Evolutionary conservation across 2,113 vertebrate species (phyloP).

Genomic region (Petroica traversi): DNA sequence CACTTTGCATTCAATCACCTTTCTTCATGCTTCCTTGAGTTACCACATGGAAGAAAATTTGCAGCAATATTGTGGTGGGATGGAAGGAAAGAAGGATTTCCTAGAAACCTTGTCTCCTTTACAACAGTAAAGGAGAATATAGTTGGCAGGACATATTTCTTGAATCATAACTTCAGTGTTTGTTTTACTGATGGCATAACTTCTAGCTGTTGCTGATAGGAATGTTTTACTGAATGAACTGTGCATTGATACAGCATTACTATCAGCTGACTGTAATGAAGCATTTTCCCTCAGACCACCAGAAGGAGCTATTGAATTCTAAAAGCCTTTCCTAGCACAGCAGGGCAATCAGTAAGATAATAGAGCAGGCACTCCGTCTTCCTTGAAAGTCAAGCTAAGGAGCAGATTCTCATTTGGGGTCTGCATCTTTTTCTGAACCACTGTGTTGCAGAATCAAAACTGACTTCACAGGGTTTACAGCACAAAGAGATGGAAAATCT

Average conservation of each 20-base stretch:
- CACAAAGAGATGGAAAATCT: not conserved
- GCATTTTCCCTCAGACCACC: not conserved
- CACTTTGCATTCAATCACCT: not conserved
- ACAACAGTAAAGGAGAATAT: not conserved
- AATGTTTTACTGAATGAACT: not conserved
- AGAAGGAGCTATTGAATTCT: constrained; percentile 58
- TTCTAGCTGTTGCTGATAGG: not conserved
- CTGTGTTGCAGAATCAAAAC: not conserved
- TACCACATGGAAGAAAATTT: not conserved
- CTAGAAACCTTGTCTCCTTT: not conserved
- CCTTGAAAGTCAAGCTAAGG: not conserved
- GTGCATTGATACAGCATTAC: not conserved
- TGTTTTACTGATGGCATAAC: not conserved
- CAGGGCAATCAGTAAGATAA: not conserved
- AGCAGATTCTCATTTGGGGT: not conserved
- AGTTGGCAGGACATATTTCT: not conserved
- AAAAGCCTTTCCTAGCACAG: not conserved
- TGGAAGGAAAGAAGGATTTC: not conserved
- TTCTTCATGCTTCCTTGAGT: not conserved
- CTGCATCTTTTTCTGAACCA: not conserved
- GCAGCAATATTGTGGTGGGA: not conserved
- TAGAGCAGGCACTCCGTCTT: not conserved
- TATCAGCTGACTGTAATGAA: not conserved
- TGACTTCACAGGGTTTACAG: not conserved
- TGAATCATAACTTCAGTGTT: not conserved